These are phyloP conservation scores for Tetranychus cinnabarinus DNA, from an alignment of 1,140 invertebrate genomes.

Conservation along the genomic window DNA sequence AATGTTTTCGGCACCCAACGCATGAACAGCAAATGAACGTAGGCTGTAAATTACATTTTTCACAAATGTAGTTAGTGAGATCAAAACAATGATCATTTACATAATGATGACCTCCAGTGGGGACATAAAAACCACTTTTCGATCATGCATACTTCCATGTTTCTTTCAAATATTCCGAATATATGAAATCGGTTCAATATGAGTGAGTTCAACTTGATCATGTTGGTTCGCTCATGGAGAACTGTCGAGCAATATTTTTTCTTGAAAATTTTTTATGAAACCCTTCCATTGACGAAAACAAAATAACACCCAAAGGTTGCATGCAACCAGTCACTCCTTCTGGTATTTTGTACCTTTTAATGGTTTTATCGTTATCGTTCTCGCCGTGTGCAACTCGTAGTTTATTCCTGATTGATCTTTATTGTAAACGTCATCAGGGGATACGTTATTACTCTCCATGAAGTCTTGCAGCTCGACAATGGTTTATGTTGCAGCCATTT, in stretches of 20 bases:
- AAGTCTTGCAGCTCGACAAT: neutral
- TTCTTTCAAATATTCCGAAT: neutral
- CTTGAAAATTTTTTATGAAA: neutral
- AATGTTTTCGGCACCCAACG: neutral
- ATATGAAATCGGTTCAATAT: neutral
- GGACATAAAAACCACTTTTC: neutral
- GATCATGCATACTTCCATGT: neutral
- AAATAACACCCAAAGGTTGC: neutral
- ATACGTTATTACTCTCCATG: neutral
- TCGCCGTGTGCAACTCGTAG: neutral
- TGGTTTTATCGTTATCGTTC: neutral
- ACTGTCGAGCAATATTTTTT: neutral
- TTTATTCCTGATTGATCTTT: neutral
- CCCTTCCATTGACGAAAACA: neutral
- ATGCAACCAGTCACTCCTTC: neutral
- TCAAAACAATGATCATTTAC: neutral
- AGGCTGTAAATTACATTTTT: neutral
- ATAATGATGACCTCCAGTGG: neutral
- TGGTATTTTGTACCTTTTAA: neutral
- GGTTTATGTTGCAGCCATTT: neutral
- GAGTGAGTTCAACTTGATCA: neutral
- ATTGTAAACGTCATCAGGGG: neutral
- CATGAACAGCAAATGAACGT: neutral
- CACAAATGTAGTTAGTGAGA: neutral
- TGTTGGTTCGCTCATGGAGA: neutral